Evolutionary conservation across 2,888 invertebrate genomes (phyloP).

Genomic region (Microdon myrmicae): DNA sequence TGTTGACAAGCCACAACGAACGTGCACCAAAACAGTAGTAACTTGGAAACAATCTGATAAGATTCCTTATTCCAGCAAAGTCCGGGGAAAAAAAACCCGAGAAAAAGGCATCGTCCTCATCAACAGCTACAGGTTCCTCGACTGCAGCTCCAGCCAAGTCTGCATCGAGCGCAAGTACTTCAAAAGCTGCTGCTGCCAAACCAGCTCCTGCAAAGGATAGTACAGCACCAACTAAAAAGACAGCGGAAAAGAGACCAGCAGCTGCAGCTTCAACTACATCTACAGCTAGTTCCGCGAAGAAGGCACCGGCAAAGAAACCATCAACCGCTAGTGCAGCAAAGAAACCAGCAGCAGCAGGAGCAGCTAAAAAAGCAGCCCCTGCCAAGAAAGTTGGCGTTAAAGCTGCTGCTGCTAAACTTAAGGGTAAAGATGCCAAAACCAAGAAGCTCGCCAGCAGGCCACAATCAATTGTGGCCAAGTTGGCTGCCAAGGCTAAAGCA

Average conservation of each 20-base stretch:
- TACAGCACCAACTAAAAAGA: constrained; percentile 56
- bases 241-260: constrained; percentile 63
- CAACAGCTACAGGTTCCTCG: constrained; percentile 64
- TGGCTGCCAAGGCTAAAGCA: constrained; percentile 66
- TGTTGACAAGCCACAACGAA: constrained; percentile 32
- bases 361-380: constrained; percentile 58
- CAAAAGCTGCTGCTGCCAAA: constrained; percentile 67
- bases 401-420: constrained; percentile 56
- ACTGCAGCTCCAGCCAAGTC: too few relatives aligned
- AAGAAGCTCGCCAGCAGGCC: constrained; percentile 64
- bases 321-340: constrained; percentile 58
- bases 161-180: constrained; percentile 62
- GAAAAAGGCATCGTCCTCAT: constrained; percentile 66
- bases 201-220: constrained; percentile 56
- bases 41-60: constrained; percentile 1
- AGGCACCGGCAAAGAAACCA: constrained; percentile 56
- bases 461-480: constrained; percentile 64
- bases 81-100: constrained; percentile 71
- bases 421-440: constrained; percentile 63
- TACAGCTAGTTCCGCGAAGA: constrained; percentile 53
- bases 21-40: neutral
- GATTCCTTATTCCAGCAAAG: constrained; percentile 67
- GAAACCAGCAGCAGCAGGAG: constrained; percentile 66
- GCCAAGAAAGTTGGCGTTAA: constrained; percentile 63
- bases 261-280: constrained; percentile 58